Evolutionary conservation across 2,797 vertebrate genomes (phyloP), one percentile per base, ranked within the genome.

Genomic region (Cygnus olor): DNA sequence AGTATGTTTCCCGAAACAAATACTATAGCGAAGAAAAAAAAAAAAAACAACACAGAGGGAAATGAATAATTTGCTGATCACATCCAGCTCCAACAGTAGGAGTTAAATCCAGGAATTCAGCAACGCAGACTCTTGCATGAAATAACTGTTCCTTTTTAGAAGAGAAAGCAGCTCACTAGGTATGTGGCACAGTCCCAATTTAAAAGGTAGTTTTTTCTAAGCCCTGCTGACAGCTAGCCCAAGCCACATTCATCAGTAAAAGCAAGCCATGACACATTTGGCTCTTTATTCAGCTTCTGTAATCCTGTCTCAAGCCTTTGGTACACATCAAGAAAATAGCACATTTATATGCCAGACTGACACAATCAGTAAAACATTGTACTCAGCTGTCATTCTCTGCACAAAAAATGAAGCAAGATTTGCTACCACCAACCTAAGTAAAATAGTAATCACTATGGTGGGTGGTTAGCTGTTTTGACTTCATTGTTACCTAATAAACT

Each of bases 281-380:
- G 74, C 64, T 94, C 44, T 90, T 92, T 86, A 88, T 94, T 93
- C 85, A 91, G 66, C 78, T 90, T 65, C 89, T 90, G 18, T 94
- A 97, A 96, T 95, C 91, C 91, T 8, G n/a, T 54, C 70, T 94
- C 85, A 93, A 88, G 89, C 85, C 89, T 81, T 74, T 28, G 42
- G 54, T 80, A 64, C 24, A 9, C 56, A 71, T 69, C 34, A 85
- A 79, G 85, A 72, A 68, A 36, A 82, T 1, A 51, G 28, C 0
- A 0, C 32, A 60, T 84, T 90, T 79, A 64, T 12, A 27, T n/a
- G 70, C 78, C 77, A 88, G 47, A 42, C 60, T 64, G 74, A 92
- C 47, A 92, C 51, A 0, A 34, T 14, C 42, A 53, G 81, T 28
- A 86, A 95, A 88, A 90, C 70, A 69, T 6, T 19, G 47, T 1